phyloP scores from a whole-genome alignment of 2,113 vertebrate species.

The Phaetusa simplex region DNA sequence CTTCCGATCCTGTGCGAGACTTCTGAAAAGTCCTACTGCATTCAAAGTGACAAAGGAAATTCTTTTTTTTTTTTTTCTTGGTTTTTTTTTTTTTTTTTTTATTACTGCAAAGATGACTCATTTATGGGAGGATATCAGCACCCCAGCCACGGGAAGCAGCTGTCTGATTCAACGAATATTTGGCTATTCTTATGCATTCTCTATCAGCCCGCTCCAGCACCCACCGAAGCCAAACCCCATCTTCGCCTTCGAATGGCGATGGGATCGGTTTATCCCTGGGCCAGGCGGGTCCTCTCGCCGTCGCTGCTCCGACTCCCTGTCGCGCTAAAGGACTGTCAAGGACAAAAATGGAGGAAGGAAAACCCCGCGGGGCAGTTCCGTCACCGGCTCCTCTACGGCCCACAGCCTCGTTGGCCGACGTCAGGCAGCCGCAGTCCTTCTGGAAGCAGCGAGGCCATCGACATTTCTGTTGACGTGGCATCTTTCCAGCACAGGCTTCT shows the following conservation, averaged over 20 bases:
- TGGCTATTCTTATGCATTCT: background rate
- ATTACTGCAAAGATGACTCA: conserved; percentile 34
- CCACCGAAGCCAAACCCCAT: background rate
- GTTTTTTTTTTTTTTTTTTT: background rate
- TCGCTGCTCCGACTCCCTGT: background rate
- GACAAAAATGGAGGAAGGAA: background rate
- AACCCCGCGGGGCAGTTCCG: background rate
- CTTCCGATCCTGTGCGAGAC: background rate
- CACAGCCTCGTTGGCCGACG: background rate
- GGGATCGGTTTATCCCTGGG: background rate
- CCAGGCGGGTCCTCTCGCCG: background rate
- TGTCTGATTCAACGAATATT: background rate
- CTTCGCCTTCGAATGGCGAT: background rate
- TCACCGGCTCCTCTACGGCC: background rate
- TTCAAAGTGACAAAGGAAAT: background rate
- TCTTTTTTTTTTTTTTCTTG: background rate
- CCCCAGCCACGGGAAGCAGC: conserved; percentile 5
- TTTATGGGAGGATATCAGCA: background rate
- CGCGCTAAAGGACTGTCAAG: background rate
- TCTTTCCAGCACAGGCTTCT: background rate
- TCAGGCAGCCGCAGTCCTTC: background rate
- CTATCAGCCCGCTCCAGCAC: background rate
- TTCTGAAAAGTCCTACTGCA: background rate
- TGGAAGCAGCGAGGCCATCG: background rate
- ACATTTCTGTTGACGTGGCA: background rate